phyloP scores from a whole-genome alignment of 1,140 invertebrate species.

The Solen grandis region DNA sequence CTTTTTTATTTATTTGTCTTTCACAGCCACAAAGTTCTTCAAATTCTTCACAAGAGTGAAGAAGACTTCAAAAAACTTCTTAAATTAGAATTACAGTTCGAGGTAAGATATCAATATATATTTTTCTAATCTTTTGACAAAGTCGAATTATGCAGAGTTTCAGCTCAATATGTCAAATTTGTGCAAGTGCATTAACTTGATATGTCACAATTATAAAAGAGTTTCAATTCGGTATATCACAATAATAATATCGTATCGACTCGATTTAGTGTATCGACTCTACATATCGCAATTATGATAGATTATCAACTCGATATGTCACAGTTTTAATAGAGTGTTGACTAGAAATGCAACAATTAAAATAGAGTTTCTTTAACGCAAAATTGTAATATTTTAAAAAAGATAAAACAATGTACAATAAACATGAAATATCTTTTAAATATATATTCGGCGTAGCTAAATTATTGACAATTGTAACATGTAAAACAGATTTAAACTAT shows the following conservation, averaged over 20 bases:
- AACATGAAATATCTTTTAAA: too few species aligned
- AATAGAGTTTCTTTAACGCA: too few species aligned
- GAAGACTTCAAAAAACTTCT: conserved; percentile 33
- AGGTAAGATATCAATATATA: conserved; percentile 10
- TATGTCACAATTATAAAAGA: neutral
- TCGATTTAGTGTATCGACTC: too few species aligned
- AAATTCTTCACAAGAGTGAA: conserved; percentile 33
- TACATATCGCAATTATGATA: neutral
- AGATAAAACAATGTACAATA: too few species aligned
- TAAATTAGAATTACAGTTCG: conserved; percentile 28
- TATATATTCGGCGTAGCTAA: too few species aligned
- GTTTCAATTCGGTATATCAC: too few species aligned
- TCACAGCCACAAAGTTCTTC: conserved; percentile 37
- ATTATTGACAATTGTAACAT: too few species aligned
- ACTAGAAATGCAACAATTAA: too few species aligned
- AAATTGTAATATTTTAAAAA: too few species aligned
- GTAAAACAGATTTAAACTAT: too few species aligned
- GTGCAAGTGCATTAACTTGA: neutral
- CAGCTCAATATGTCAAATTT: neutral
- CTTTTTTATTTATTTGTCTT: too few species aligned
- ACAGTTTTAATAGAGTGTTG: neutral
- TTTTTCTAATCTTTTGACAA: conserved; percentile 5
- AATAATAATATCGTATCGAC: too few species aligned
- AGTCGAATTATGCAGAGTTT: neutral
- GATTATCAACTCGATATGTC: neutral